Percentiles rank a stretch among this genome's conserved stretches.
phyloP scores from a whole-genome alignment of 2,888 invertebrate species.

The Pediacus dermestoides region DNA sequence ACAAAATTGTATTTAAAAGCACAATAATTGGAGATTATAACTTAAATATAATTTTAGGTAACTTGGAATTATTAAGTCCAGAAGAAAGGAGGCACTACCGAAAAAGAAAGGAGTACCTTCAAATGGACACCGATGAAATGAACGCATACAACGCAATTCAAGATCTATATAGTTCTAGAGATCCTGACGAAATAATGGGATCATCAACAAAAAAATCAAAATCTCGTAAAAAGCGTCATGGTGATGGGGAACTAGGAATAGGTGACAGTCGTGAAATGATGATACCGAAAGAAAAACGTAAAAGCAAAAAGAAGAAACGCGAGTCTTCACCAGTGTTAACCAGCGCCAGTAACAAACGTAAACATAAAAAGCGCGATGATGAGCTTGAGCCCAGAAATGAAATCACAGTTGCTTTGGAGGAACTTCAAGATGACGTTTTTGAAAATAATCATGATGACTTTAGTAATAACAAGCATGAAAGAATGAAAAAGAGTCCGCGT shows the following conservation, averaged over 20 bases:
- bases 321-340: constrained; percentile 32
- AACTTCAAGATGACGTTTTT: constrained; percentile 51
- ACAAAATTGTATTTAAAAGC: too few species aligned
- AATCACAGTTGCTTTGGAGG: constrained; percentile 47
- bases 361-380: constrained; percentile 45
- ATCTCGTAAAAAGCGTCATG: constrained; percentile 45
- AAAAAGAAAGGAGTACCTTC: constrained; percentile 43
- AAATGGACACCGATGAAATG: constrained; percentile 46
- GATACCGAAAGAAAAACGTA: constrained; percentile 49
- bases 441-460: constrained; percentile 42
- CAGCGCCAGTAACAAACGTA: constrained; percentile 38
- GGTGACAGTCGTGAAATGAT: constrained; percentile 50
- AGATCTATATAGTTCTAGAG: constrained; percentile 40
- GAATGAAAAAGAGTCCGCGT: constrained; percentile 42
- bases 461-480: constrained; percentile 32
- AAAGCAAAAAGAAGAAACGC: constrained; percentile 47
- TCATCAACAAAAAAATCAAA: constrained; percentile 45
- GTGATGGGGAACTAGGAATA: constrained; percentile 34
- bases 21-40: too few species aligned
- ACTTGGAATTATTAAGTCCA: constrained; percentile 48
- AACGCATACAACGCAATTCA: constrained; percentile 48
- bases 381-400: constrained; percentile 46
- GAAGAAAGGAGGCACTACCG: constrained; percentile 48
- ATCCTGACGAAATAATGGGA: constrained; percentile 42
- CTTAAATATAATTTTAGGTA: too few species aligned